These are phyloP conservation scores for Smutsia temminckii DNA, from an alignment of 2,797 vertebrate genomes.

Conservation along the genomic window DNA sequence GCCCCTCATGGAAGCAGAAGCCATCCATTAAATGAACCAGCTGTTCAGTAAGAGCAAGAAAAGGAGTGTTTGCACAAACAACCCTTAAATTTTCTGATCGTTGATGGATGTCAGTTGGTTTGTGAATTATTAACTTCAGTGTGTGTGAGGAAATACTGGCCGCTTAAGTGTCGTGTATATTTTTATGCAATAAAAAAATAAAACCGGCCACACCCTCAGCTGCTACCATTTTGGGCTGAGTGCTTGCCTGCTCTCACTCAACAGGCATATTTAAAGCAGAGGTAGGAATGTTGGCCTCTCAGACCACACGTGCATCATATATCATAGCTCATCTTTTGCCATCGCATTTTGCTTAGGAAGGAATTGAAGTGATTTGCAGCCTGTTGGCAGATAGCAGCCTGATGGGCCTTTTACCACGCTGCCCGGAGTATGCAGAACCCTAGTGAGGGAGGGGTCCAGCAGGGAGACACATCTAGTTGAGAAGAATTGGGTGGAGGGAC, in stretches of 20 bases:
- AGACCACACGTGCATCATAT: background rate
- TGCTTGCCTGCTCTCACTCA: background rate
- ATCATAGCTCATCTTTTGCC: background rate
- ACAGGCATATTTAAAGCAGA: background rate
- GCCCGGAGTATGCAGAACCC: background rate
- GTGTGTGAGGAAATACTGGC: slow-evolving; percentile 59
- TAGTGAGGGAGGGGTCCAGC: background rate
- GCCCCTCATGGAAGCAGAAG: slow-evolving; percentile 35
- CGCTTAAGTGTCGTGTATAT: slow-evolving; percentile 45
- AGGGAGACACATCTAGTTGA: background rate
- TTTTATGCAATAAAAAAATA: slow-evolving; percentile 67
- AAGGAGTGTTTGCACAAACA: slow-evolving; percentile 69
- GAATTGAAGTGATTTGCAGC: background rate
- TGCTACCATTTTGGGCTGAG: background rate
- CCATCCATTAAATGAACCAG: slow-evolving; percentile 58
- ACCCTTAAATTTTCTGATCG: slow-evolving; percentile 70
- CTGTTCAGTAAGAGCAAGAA: slow-evolving; percentile 56
- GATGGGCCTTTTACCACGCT: background rate
- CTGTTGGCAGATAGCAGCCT: background rate
- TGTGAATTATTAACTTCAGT: slow-evolving; percentile 75
- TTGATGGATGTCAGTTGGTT: slow-evolving; percentile 65
- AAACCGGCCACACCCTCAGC: slow-evolving; percentile 21
- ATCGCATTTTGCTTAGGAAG: background rate
- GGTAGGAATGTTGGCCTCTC: background rate
- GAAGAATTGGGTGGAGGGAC: background rate